These are phyloP conservation scores for Xanthorhoe spadicearia DNA, from an alignment of 2,888 invertebrate genomes.

Conservation along the genomic window DNA sequence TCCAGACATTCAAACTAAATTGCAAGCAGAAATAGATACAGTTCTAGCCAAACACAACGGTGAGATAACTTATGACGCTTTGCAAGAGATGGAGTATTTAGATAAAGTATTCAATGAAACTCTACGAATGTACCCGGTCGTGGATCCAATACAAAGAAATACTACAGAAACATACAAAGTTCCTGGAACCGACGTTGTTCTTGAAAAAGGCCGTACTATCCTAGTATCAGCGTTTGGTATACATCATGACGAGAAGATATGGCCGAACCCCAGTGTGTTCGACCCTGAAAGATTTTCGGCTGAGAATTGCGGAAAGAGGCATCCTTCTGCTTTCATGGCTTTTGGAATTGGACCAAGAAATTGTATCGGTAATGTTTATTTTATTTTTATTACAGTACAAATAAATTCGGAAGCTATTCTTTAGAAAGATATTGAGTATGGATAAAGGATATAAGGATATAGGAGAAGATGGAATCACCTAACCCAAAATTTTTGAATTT, in stretches of 20 bases:
- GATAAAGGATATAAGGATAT: too few relatives aligned
- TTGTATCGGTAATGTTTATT: constrained; percentile 58
- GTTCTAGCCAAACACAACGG: constrained; percentile 8
- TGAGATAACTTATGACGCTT: constrained; percentile 11
- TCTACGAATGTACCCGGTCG: constrained; percentile 54
- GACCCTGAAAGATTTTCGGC: constrained; percentile 68
- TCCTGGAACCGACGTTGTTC: constrained; percentile 52
- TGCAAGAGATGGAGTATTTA: constrained; percentile 21
- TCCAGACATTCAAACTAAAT: constrained; percentile 64
- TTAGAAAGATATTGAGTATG: too few relatives aligned
- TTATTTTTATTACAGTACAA: too few relatives aligned
- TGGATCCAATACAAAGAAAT: constrained; percentile 55
- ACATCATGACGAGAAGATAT: constrained; percentile 64
- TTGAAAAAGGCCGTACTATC: constrained; percentile 56
- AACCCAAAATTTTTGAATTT: too few relatives aligned
- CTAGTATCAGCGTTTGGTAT: constrained; percentile 57
- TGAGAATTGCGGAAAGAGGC: constrained; percentile 7
- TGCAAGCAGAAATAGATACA: constrained; percentile 53
- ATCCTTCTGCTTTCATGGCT: constrained; percentile 54
- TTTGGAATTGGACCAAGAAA: constrained; percentile 66
- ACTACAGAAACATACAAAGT: constrained; percentile 55
- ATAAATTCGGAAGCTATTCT: too few relatives aligned
- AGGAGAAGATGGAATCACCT: too few relatives aligned
- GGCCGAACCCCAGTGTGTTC: constrained; percentile 67
- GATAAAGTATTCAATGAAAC: constrained; percentile 23